Evolutionary conservation across 2,113 vertebrate species (phyloP).

Genomic region (Eira barbara): DNA sequence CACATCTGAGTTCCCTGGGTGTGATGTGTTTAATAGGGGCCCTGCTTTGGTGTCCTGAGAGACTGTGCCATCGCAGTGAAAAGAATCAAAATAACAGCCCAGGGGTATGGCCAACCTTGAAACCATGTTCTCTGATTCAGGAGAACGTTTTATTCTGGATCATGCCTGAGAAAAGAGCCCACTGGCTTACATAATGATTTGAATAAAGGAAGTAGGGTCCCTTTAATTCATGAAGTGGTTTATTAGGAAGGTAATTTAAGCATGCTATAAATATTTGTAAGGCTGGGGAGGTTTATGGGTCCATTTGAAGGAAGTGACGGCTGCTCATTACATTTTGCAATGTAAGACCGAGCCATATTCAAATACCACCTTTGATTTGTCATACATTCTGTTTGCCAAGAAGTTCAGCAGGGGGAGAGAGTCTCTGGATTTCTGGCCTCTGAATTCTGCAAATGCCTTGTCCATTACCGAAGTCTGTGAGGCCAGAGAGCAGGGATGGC

Average conservation of each 20-base stretch:
- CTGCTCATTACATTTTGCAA: background rate
- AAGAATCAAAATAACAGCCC: background rate
- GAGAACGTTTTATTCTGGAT: background rate
- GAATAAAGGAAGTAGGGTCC: background rate
- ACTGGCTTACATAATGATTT: background rate
- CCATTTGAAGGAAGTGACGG: rapidly evolving
- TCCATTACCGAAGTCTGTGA: background rate
- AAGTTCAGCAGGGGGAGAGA: background rate
- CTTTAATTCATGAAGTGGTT: background rate
- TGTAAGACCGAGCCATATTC: background rate
- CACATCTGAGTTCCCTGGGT: background rate
- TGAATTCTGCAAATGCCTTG: background rate
- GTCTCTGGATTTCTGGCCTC: background rate
- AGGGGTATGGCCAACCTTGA: background rate
- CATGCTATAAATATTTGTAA: background rate
- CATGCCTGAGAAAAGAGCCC: background rate
- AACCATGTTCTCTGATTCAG: background rate
- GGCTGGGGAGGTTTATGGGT: background rate
- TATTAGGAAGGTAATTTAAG: background rate
- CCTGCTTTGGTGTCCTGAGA: background rate
- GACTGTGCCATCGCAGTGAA: background rate
- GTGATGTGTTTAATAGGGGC: background rate
- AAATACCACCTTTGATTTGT: background rate
- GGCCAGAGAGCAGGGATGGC: background rate
- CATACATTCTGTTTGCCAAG: background rate